Evolutionary conservation across 2,888 invertebrate species (phyloP), one percentile per base, ranked within the genome.

Genomic region (Ferdinandea cuprea): DNA sequence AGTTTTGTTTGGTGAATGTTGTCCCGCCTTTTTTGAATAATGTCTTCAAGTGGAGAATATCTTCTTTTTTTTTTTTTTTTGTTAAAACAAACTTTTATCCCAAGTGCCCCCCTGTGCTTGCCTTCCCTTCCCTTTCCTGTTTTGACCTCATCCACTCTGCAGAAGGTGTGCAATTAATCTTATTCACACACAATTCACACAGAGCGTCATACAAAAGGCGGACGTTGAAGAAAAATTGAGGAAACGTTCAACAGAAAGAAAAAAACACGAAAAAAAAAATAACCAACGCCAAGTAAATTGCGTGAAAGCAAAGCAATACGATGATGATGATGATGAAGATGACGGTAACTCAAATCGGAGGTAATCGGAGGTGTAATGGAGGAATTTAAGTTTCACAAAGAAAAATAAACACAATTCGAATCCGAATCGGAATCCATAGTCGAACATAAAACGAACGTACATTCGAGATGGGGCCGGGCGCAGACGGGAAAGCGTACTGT

Each of bases 341-440:
- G 77, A 77, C 76, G 81, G 65, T 66, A 71, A 72, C 77, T 68
- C 80, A 63, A 80, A 80, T 80, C 48, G 61, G 30, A 61, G 80
- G 80, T 76, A 80, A 74, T 80, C 80, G 74, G 81, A 81, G 76
- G 81, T 77, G 81, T 81, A 81, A 81, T 81, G 81, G 77, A 81
- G 65, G 81, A 76, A 71, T 76, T 76, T 76, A 54, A 76, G 54
- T 54, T 71, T 66, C 37, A 81, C 71, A 54, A 50, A 40, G 37
- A 46, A 58, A 46, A 56, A 40, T 25, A 48, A 42, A 56, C 25
- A 63, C 11, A 35, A 21, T 6, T n/a, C 40, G 35, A 54, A 17
- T 6, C 19, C 40, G 35, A 54, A 17, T n/a, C 30, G 44, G 11
- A 54, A 21, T 19, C 17, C 30, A 37, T 25, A 25, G 25, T 25